Evolutionary conservation across 1,140 invertebrate species (phyloP), one percentile per base, ranked within the genome.

Genomic region (Centruroides sculpturatus): DNA sequence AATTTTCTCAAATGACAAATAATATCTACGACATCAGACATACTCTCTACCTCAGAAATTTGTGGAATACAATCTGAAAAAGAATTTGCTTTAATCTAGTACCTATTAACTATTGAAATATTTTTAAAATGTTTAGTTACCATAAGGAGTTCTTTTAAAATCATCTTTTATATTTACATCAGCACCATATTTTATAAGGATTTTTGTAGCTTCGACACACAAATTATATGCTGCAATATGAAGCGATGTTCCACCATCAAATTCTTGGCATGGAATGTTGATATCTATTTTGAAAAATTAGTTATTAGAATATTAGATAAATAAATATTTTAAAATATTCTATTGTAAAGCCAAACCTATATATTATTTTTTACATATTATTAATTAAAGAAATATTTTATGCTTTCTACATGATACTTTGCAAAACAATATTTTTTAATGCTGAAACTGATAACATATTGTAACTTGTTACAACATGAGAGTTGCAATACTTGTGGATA

Each of bases 211-310:
- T 58, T 77, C 75, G 56, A 75, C 69, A 41, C 77, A 74, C 47
- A 81, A 68, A 64, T 79, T 80, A 48, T 72, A 71, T 5, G 78
- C 77, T 12, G 78, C 76, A 58, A 81, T 80, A 65, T 81, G 79
- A 41, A 81, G 67, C 3, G 78, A 72, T 49, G 78, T 74, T 5
- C 77, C 77, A 59, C 77, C 74, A 53, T 79, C 77, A 73, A 78
- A 79, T 62, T 79, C 77, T 56, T 71, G 68, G 69, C 78, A 79
- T 11, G 70, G 68, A 64, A 70, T 74, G 68, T 80, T 75, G 9
- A 76, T 67, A 65, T 73, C 69, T 66, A 66, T 10, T 23, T 23
- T 23, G 8, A 41, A 41, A 41, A 41, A 41, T 6, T 41, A 1
- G 8, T 41, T 41, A 6, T 41, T 6, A 6, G 41, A 41, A 41